A percentile compares a stretch with the other conserved stretches of the same genome.
Conservation (phyloP, 2,113 vertebrate species). For the Poecilia latipinna region DNA sequence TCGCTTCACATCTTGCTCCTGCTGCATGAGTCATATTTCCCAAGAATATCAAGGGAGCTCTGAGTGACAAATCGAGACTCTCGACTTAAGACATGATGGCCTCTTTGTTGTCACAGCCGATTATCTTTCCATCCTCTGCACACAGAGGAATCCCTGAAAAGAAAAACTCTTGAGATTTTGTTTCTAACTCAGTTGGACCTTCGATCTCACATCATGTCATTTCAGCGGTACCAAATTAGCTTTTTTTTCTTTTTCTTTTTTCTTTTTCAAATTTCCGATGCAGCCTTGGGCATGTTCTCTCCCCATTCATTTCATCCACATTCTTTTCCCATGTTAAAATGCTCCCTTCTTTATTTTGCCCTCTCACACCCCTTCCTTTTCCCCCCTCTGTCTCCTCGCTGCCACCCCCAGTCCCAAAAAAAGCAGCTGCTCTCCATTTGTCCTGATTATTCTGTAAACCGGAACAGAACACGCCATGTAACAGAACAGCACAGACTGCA, state of each 20-base stretch:
- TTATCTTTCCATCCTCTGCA: slow-evolving; percentile 6
- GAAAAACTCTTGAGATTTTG: not conserved
- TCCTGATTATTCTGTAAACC: slow-evolving; percentile 65
- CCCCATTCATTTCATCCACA: slow-evolving; percentile 58
- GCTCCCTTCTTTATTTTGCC: slow-evolving; percentile 24
- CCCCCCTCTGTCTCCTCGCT: not conserved
- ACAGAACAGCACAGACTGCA: slow-evolving; percentile 53
- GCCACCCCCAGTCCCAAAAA: not conserved
- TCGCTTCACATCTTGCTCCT: slow-evolving; percentile 31
- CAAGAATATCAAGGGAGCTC: slow-evolving; percentile 24
- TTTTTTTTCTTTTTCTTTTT: not conserved
- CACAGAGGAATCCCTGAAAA: not conserved
- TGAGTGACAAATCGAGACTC: slow-evolving; percentile 14
- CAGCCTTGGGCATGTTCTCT: slow-evolving; percentile 61
- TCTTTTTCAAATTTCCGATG: slow-evolving; percentile 4
- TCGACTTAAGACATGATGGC: slow-evolving; percentile 14
- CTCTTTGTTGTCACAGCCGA: slow-evolving; percentile 6
- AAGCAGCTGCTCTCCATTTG: slow-evolving; percentile 73
- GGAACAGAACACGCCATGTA: slow-evolving; percentile 61
- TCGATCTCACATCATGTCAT: not conserved
- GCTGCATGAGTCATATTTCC: slow-evolving; percentile 36
- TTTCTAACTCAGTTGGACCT: slow-evolving; percentile 23
- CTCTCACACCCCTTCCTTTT: slow-evolving; percentile 17
- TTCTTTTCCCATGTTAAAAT: slow-evolving; percentile 63
- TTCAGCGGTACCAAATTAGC: not conserved